Evolutionary conservation across 1,140 invertebrate species (phyloP).

Genomic region (Caenorhabditis latens): DNA sequence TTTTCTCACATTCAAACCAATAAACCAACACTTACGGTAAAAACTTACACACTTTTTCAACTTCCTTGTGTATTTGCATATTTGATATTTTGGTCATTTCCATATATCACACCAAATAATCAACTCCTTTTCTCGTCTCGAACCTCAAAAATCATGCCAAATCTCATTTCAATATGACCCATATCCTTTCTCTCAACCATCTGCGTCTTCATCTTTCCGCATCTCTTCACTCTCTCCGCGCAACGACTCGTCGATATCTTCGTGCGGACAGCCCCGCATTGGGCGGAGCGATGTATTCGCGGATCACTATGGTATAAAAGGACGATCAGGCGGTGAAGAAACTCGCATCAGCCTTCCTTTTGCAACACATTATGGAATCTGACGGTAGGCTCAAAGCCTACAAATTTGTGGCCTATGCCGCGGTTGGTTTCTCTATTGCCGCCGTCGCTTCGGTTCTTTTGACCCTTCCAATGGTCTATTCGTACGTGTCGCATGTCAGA

Average conservation of each 20-base stretch:
- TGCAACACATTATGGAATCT: slow-evolving; percentile 62
- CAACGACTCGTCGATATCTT: slow-evolving; percentile 49
- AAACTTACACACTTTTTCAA: slow-evolving; percentile 6
- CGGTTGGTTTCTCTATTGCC: slow-evolving; percentile 64
- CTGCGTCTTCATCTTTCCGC: slow-evolving; percentile 40
- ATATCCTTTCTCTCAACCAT: slow-evolving; percentile 31
- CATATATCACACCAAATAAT: background rate
- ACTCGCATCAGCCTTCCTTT: slow-evolving; percentile 54
- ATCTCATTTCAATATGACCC: slow-evolving; percentile 43
- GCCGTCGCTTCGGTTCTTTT: slow-evolving; percentile 64
- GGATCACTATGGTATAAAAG: slow-evolving; percentile 35
- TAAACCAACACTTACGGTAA: too few relatives aligned
- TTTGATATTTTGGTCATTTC: background rate
- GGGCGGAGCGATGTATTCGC: slow-evolving; percentile 45
- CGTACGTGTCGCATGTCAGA: slow-evolving; percentile 63
- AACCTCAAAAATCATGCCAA: slow-evolving; percentile 53
- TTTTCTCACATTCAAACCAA: too few relatives aligned
- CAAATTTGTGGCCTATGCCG: slow-evolving; percentile 66
- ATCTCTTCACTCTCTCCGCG: slow-evolving; percentile 4
- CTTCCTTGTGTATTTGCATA: background rate
- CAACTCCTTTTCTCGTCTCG: slow-evolving; percentile 20
- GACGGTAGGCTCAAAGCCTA: slow-evolving; percentile 65
- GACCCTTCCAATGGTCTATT: slow-evolving; percentile 66
- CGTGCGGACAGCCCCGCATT: slow-evolving; percentile 42
- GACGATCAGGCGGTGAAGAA: slow-evolving; percentile 48